phyloP scores from a whole-genome alignment of 2,113 vertebrate species.

The Tupaia tana region DNA sequence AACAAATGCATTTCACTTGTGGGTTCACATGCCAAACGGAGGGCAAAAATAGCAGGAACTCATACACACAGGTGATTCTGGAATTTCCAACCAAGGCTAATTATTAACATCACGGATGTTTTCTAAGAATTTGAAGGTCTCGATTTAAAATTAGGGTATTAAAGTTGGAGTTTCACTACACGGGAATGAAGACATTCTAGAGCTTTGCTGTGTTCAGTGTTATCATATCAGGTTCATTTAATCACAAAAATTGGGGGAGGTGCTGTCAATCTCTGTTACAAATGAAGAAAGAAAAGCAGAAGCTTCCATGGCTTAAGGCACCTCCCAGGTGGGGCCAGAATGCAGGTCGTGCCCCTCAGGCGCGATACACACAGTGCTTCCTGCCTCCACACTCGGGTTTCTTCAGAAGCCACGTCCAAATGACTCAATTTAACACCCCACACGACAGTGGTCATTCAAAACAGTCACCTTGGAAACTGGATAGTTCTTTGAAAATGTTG shows the following conservation, averaged over 20 bases:
- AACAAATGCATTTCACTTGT: not conserved
- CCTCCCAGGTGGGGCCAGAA: not conserved
- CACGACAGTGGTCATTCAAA: not conserved
- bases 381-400: not conserved
- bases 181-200: not conserved
- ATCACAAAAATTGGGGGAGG: not conserved
- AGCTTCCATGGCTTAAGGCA: not conserved
- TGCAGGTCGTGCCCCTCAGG: not conserved
- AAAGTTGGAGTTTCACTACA: not conserved
- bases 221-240: not conserved
- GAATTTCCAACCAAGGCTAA: slow-evolving; percentile 13
- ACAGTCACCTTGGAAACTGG: not conserved
- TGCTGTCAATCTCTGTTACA: not conserved
- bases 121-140: not conserved
- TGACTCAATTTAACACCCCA: not conserved
- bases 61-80: not conserved
- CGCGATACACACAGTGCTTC: not conserved
- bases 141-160: not conserved
- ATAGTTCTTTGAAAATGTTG: not conserved
- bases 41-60: not conserved
- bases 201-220: not conserved
- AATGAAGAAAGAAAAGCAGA: not conserved
- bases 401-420: not conserved
- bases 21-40: not conserved
- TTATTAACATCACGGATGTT: slow-evolving; percentile 1